Evolutionary conservation across 2,113 vertebrate species (phyloP).

Genomic region (Gavia stellata): DNA sequence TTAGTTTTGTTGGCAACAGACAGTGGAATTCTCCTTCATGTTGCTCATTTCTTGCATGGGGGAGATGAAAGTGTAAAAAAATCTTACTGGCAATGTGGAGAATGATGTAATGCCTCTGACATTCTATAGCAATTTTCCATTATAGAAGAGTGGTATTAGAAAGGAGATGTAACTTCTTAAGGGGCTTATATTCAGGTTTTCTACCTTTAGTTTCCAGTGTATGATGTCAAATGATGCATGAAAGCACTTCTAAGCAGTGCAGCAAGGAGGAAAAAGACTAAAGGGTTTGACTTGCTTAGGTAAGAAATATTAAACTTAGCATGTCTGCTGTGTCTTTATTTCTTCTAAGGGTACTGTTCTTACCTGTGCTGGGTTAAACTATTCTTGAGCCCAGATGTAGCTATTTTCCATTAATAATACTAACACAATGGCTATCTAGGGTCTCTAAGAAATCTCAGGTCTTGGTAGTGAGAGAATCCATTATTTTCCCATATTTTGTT

Average conservation of each 20-base stretch:
- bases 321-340: neutral
- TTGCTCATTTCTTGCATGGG: neutral
- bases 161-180: neutral
- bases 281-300: neutral
- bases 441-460: neutral
- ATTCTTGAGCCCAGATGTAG: neutral
- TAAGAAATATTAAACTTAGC: neutral
- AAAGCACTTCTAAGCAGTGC: neutral
- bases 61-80: neutral
- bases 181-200: neutral
- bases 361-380: neutral
- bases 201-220: neutral
- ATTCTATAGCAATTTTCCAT: neutral
- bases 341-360: neutral
- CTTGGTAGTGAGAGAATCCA: neutral
- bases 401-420: neutral
- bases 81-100: neutral
- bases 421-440: neutral
- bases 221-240: neutral
- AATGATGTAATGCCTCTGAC: neutral
- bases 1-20: neutral
- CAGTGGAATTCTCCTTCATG: neutral
- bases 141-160: neutral
- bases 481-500: neutral
- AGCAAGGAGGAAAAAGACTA: neutral